phyloP scores from a whole-genome alignment of 2,888 invertebrate genomes.

The Trachelus iudaicus region DNA sequence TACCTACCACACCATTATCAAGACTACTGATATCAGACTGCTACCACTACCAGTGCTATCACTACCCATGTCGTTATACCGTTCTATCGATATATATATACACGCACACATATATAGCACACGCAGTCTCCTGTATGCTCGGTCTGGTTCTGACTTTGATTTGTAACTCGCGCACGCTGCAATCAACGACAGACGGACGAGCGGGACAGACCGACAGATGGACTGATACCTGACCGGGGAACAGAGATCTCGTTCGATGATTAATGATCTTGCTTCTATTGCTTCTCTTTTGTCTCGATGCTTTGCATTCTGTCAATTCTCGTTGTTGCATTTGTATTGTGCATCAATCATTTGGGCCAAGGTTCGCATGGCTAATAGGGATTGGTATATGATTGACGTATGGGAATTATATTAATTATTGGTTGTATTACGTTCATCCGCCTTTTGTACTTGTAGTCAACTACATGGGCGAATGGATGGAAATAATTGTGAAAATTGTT shows the following conservation, averaged over 20 bases:
- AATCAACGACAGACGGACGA: conserved; percentile 27
- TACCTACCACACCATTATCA: background rate
- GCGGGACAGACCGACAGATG: background rate
- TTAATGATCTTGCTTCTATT: background rate
- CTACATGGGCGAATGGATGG: background rate
- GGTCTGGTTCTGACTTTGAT: conserved; percentile 37
- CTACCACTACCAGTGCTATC: background rate
- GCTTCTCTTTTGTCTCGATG: background rate
- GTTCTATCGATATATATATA: background rate
- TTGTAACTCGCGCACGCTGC: conserved; percentile 36
- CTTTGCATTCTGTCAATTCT: background rate
- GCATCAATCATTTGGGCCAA: background rate
- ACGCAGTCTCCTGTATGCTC: background rate
- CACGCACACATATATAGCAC: background rate
- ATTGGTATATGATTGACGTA: background rate
- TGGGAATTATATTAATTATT: background rate
- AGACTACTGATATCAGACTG: background rate
- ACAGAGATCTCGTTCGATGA: background rate
- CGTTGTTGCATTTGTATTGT: background rate
- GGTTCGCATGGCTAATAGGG: background rate
- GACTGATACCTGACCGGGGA: conserved; percentile 11
- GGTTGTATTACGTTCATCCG: background rate
- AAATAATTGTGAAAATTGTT: background rate
- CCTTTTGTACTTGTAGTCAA: background rate
- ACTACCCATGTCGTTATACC: background rate